Base-by-base conservation (phyloP, 2,113 vertebrate genomes). In the Nothoprocta pentlandii region DNA sequence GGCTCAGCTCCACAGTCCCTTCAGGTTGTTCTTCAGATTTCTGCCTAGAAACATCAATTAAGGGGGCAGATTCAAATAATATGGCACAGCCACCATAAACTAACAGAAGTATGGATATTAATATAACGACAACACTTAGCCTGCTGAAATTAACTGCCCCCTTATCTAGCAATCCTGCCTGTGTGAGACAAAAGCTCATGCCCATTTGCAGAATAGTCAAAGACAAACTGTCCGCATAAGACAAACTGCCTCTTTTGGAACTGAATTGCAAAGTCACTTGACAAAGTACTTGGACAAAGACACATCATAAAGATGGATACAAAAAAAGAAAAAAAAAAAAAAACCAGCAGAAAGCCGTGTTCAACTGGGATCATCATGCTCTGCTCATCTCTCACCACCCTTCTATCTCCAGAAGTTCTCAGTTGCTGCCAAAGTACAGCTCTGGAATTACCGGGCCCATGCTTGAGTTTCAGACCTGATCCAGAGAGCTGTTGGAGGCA, bases 21-120 rank as follows among this genome's bases (percentile, higher is more conserved):
- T 98, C 97, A 70, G 79, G 73, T 17, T 95, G 94, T 61, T 98
- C 97, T 97, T 94, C 95, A 49, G 94, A 97, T 42, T 92, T 97
- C 92, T 97, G 95, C 77, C 99, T 99, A 79, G 47, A 94, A 74
- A 75, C 62, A 73, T 73, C 80, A 93, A 39, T 23, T 28, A 85
- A 85, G 3, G 4, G 23, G 78, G 2, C 1, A 56, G 25, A 96
- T 63, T 87, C 34, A 94, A 79, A 26, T 30, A 67, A 93, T 19
- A 14, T 9, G 54, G 42, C 54, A 87, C 3, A 77, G 28, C 7
- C 44, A 92, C 74, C 22, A 67, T 3, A 83, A 64, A 74, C 46
- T 19, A 73, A 69, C 25, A 74, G 3, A 76, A 44, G 3, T 3
- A 85, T 13, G 75, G 39, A 61, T 16, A 89, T 53, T 5, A 87